Percentiles rank a stretch among this genome's conserved stretches.
Evolutionary conservation across 1,140 invertebrate species (phyloP).

Genomic region (Druon quercuslanigerum): DNA sequence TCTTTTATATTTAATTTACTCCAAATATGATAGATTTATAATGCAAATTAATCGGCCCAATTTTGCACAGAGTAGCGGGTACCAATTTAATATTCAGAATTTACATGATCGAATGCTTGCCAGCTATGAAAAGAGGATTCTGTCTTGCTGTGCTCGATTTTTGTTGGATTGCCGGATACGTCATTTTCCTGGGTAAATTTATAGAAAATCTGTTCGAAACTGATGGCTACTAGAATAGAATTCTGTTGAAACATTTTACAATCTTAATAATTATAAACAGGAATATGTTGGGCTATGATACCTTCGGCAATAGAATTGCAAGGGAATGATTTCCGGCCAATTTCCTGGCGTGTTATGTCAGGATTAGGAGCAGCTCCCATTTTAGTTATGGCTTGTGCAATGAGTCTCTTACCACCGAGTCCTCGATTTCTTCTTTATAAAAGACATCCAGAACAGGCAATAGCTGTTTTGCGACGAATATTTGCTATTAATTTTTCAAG

Average conservation of each 20-base stretch:
- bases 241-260: neutral
- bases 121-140: conserved; percentile 54
- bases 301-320: conserved; percentile 55
- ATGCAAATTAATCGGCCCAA: neutral
- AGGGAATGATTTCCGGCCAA: conserved; percentile 54
- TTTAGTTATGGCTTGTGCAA: conserved; percentile 57
- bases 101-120: conserved; percentile 58
- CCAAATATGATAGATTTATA: neutral
- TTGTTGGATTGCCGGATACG: conserved; percentile 53
- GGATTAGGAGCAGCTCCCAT: conserved; percentile 51
- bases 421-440: conserved; percentile 56
- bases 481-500: conserved; percentile 62
- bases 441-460: conserved; percentile 46
- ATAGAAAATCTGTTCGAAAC: neutral
- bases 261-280: conserved; percentile 40
- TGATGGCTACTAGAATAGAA: no score
- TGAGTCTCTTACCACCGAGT: conserved; percentile 53
- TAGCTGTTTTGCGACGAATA: conserved; percentile 55
- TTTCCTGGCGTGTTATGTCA: conserved; percentile 59
- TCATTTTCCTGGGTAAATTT: conserved; percentile 51
- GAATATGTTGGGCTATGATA: conserved; percentile 54
- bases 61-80: conserved; percentile 53
- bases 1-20: neutral
- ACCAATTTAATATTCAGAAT: conserved; percentile 55
- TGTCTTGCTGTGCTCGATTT: conserved; percentile 55